Evolutionary conservation across 2,888 invertebrate species (phyloP), one percentile per base, ranked within the genome.

Genomic region (Torymus auratus): DNA sequence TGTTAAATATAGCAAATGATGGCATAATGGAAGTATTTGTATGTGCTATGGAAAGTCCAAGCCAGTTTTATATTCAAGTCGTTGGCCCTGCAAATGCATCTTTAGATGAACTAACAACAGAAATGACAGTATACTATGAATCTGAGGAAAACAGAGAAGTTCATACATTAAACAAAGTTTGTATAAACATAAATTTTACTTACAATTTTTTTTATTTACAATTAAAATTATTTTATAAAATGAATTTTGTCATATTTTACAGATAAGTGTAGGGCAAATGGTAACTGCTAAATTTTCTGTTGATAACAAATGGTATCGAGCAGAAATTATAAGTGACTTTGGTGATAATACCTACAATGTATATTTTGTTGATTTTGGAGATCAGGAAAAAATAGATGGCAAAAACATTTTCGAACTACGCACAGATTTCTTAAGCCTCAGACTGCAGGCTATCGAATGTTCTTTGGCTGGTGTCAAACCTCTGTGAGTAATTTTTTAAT

Each of bases 281-380:
- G 96, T 98, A 14, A 97, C 96, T 17, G 96, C 96, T 0, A 94
- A 95, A 86, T 97, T 96, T 89, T 93, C 94, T n/a, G 94, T 94
- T 88, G 97, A 97, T 91, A 93, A 94, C 12, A 95, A 95, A 89
- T 98, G 97, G 97, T 96, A 95, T 91, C 92, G 95, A 84, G 95
- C 93, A 0, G 93, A 96, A 89, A 94, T 98, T 7, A 92, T 94
- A 74, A 93, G 93, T 81, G 91, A 95, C 85, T 91, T 93, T 0
- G 92, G 93, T 20, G 93, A 94, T 83, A 92, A 92, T 87, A 92
- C 93, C 15, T 82, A 78, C 94, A 95, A 0, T 94, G 94, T 97
- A 50, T 96, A 95, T 89, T 97, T 94, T 91, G 93, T 97, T 73
- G 98, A 98, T 92, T 98, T 96, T 90, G 98, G 98, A 0, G 97